A percentile compares a stretch with the other conserved stretches of the same genome.
Conservation (phyloP, 1,140 invertebrate genomes). For the Drosophila navojoa region DNA sequence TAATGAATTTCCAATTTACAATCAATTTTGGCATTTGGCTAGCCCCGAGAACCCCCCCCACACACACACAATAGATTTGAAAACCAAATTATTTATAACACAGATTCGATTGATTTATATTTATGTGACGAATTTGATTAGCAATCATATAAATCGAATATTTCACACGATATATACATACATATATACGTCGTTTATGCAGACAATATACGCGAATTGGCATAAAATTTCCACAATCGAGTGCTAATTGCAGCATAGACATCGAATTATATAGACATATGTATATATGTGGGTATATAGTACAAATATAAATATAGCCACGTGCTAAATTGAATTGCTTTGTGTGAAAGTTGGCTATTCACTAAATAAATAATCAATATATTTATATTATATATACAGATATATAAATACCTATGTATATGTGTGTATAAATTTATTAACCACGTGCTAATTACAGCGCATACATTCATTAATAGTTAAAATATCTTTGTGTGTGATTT, state of each 20-base stretch:
- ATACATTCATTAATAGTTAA: conserved; percentile 35
- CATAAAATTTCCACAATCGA: conserved; percentile 73
- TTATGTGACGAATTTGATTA: conserved; percentile 57
- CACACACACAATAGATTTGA: conserved; percentile 40
- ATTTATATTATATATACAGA: background rate
- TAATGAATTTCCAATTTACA: conserved; percentile 79
- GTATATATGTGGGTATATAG: background rate
- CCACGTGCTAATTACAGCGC: conserved; percentile 63
- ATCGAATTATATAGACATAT: background rate
- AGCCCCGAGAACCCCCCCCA: background rate
- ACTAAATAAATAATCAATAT: conserved; percentile 1
- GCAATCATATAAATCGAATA: conserved; percentile 57
- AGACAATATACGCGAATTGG: conserved; percentile 45
- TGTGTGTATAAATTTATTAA: conserved; percentile 65
- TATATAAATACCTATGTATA: background rate
- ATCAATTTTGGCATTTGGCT: conserved; percentile 67
- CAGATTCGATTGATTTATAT: conserved; percentile 63
- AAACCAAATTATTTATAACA: conserved; percentile 75
- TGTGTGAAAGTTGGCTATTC: conserved; percentile 43
- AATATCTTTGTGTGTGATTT: conserved; percentile 45
- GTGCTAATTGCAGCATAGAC: conserved; percentile 66
- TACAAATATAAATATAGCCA: conserved; percentile 14
- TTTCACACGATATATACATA: conserved; percentile 60
- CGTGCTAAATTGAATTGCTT: conserved; percentile 16
- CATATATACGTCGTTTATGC: conserved; percentile 16